Evolutionary conservation across 2,797 vertebrate genomes (phyloP).

Genomic region (Malacoctenus gilli): DNA sequence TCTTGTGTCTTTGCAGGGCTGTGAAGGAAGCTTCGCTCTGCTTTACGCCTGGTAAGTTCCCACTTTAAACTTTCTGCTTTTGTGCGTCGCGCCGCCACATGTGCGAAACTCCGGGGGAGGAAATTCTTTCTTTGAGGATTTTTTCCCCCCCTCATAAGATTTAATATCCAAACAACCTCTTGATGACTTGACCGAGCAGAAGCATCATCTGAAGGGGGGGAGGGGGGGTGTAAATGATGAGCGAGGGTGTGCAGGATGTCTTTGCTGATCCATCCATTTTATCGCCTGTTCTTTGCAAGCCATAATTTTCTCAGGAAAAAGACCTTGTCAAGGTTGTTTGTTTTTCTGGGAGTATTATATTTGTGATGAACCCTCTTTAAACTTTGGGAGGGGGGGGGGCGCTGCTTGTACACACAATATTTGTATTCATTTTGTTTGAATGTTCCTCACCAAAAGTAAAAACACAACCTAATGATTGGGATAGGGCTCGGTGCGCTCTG

Average conservation of each 20-base stretch:
- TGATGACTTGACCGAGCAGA: slow-evolving; percentile 33
- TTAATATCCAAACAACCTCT: slow-evolving; percentile 29
- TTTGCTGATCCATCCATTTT: slow-evolving; percentile 44
- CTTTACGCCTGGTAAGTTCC: slow-evolving; percentile 76
- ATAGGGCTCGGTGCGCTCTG: slow-evolving; percentile 1
- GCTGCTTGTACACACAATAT: too few relatives aligned
- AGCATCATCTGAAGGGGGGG: slow-evolving; percentile 24
- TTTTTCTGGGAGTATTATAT: not conserved
- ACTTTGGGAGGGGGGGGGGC: too few relatives aligned
- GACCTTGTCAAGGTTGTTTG: not conserved
- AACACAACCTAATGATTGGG: slow-evolving; percentile 1
- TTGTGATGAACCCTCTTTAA: slow-evolving; percentile 5
- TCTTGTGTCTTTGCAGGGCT: slow-evolving; percentile 78
- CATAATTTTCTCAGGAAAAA: too few relatives aligned
- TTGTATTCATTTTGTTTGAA: too few relatives aligned
- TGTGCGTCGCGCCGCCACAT: slow-evolving; percentile 30
- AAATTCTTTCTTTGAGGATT: slow-evolving; percentile 24
- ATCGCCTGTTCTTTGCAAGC: not conserved
- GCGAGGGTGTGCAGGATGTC: slow-evolving; percentile 35
- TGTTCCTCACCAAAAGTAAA: too few relatives aligned
- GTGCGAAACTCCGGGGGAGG: slow-evolving; percentile 10
- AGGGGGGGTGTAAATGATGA: slow-evolving; percentile 40
- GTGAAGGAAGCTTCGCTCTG: slow-evolving; percentile 58
- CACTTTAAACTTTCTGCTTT: slow-evolving; percentile 30
- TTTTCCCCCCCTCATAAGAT: too few relatives aligned